Percentiles rank a stretch among this genome's conserved stretches.
Conservation (phyloP, 2,797 vertebrate genomes). For the Scolopax bukidnonensis region DNA sequence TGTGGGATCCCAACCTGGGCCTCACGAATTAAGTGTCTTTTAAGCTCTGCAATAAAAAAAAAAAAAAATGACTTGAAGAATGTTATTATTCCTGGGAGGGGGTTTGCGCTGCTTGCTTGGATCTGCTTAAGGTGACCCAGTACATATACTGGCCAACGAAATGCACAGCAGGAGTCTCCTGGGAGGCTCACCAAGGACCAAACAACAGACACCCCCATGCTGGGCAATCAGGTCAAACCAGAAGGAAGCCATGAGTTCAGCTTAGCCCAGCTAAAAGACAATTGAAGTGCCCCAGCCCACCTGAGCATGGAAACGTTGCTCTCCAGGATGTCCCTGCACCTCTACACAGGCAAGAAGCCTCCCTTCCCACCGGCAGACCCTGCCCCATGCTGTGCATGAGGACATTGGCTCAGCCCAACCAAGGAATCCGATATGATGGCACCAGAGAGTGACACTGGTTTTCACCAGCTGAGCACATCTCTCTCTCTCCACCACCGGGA, state of each 20-base stretch:
- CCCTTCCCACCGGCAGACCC: not conserved
- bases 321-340: rapidly evolving
- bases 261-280: not conserved
- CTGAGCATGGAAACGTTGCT: rapidly evolving
- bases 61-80: not conserved
- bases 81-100: not conserved
- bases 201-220: rapidly evolving
- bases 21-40: not conserved
- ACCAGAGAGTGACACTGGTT: rapidly evolving
- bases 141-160: not conserved
- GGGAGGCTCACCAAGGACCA: not conserved
- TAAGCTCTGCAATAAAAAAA: constrained; percentile 31
- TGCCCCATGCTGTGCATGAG: rapidly evolving
- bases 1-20: not conserved
- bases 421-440: rapidly evolving
- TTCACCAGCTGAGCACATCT: not conserved
- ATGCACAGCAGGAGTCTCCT: not conserved
- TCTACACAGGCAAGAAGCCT: not conserved
- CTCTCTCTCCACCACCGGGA: not conserved
- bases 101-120: not conserved
- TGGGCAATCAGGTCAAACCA: not conserved
- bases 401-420: rapidly evolving
- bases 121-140: not conserved
- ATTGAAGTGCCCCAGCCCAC: not conserved
- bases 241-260: rapidly evolving